These are phyloP conservation scores for Pseudoatta argentina DNA, from an alignment of 1,140 invertebrate species.

Conservation along the genomic window DNA sequence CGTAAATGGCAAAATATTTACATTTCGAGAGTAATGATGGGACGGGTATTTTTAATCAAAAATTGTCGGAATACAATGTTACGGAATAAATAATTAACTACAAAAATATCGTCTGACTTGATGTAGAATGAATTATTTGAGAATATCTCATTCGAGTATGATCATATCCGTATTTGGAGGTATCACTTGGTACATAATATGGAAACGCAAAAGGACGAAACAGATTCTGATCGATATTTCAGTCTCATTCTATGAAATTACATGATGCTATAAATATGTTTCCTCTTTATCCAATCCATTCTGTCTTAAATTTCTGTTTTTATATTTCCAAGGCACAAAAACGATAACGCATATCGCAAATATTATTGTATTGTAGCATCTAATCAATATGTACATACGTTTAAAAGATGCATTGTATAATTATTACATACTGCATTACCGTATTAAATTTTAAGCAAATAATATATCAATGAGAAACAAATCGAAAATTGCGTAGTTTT, in stretches of 20 bases:
- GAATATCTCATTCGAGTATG: slow-evolving; percentile 10
- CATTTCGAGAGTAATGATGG: not conserved
- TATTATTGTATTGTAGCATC: not conserved
- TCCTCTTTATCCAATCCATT: slow-evolving; percentile 34
- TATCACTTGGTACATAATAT: slow-evolving; percentile 57
- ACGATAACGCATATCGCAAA: not conserved
- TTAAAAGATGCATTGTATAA: not conserved
- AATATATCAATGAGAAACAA: slow-evolving; percentile 2
- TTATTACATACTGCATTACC: not conserved
- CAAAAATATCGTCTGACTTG: slow-evolving; percentile 6
- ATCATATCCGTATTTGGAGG: slow-evolving; percentile 21
- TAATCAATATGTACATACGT: not conserved
- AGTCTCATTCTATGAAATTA: slow-evolving; percentile 43
- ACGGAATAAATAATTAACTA: slow-evolving; percentile 27
- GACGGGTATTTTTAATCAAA: not conserved
- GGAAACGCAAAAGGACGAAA: slow-evolving; percentile 44
- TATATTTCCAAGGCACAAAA: not conserved
- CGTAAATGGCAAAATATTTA: not conserved
- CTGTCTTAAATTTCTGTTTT: slow-evolving; percentile 23
- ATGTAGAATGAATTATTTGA: slow-evolving; percentile 24
- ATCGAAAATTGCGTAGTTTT: not conserved
- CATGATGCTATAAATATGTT: slow-evolving; percentile 33
- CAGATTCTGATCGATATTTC: slow-evolving; percentile 43
- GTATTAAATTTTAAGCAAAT: slow-evolving; percentile 9
- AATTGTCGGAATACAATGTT: not conserved